Evolutionary conservation across 2,113 vertebrate species (phyloP), one percentile per base, ranked within the genome.

Genomic region (Perca flavescens): DNA sequence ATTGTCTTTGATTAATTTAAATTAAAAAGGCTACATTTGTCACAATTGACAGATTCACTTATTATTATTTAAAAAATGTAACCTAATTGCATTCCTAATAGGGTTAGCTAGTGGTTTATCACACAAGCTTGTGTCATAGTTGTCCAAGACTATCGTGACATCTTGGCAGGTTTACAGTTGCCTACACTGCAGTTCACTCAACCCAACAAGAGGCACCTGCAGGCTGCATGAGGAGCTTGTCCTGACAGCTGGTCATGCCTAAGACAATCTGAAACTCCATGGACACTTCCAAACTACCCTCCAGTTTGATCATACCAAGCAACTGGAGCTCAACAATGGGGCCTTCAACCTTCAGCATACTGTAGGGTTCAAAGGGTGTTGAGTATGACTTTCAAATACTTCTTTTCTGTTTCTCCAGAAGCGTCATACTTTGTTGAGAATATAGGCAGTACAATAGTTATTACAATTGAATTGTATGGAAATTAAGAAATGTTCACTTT

Each of bases 1-100:
- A 72, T 9, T 2, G 11, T 34, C 49, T 76, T 86, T 76, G 60
- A 83, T 83, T 64, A 69, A 31, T 67, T 84, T 74, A 43, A 73
- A 87, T 34, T 19, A 54, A 49, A 69, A 78, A 31, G 12, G 21
- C 36, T 22, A 22, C 16, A 50, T 73, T 43, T 79, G 61, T 77
- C 34, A 74, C 19, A 57, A 69, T 16, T 10, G 34, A 14, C 25
- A 40, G 28, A 60, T 64, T 34, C 36, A 52, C 8, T 22, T 49
- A 7, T 25, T 67, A 54, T 22, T 65, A 57, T n/a, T 19, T 6
- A 40, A 40, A 53, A 66, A 50, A 34, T 25, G 3, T 61, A 58
- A 31, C 64, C 16, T 63, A 63, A n/a, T 77, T 73, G 47, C 47
- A 22, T 61, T 64, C 16, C 1, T 49, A 6, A n/a, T 22, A 12